Evolutionary conservation across 2,797 vertebrate species (phyloP).

Genomic region (Syngnathus acus): DNA sequence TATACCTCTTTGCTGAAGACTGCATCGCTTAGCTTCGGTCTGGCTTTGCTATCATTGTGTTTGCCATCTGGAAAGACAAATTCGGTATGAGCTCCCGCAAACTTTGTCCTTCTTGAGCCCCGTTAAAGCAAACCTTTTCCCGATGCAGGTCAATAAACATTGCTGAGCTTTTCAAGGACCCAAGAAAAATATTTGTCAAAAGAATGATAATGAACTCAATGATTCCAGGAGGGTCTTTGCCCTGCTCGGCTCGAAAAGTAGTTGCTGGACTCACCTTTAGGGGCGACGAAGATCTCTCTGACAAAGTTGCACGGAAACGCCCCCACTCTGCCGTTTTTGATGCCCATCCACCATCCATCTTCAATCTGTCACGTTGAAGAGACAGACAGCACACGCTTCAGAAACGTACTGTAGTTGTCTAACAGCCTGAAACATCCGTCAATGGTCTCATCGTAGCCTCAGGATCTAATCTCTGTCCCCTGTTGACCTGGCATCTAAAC

Average conservation of each 20-base stretch:
- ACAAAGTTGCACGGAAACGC: slow-evolving; percentile 88
- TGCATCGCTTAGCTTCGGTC: slow-evolving; percentile 70
- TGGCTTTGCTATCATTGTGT: slow-evolving; percentile 52
- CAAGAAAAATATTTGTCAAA: neutral
- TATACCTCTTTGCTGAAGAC: slow-evolving; percentile 67
- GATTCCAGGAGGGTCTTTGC: neutral
- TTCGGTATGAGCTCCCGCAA: too few relatives aligned
- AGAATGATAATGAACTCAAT: neutral
- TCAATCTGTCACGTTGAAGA: slow-evolving; percentile 71
- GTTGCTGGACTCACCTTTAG: slow-evolving; percentile 52
- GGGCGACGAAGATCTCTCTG: slow-evolving; percentile 67
- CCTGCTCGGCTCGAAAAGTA: neutral
- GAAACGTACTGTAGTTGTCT: neutral
- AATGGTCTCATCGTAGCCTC: neutral
- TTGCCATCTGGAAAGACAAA: slow-evolving; percentile 55
- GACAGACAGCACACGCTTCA: neutral
- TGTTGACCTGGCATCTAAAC: neutral
- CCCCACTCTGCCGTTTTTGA: slow-evolving; percentile 74
- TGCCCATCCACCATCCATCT: slow-evolving; percentile 89
- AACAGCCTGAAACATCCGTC: neutral
- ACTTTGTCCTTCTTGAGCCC: too few relatives aligned
- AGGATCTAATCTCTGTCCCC: neutral
- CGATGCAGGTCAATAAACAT: neutral
- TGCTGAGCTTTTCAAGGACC: neutral
- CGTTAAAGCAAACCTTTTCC: too few relatives aligned